Conservation (phyloP, 1,140 invertebrate genomes). For the Protaetia brevitarsis region DNA sequence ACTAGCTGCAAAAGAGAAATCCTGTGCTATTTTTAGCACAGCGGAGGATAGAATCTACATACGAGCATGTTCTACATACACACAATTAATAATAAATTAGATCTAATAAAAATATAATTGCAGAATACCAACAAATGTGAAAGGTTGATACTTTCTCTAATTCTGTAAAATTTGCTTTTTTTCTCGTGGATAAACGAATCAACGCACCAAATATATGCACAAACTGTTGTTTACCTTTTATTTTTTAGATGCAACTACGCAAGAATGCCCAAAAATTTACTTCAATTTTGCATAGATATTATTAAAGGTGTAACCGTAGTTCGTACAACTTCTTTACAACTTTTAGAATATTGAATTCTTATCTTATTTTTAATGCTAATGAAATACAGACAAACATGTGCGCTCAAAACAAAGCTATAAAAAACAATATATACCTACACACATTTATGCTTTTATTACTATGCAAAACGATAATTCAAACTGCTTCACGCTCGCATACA, state of each 20-base stretch:
- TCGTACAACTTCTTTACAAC: too few relatives aligned
- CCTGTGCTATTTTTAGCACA: neutral
- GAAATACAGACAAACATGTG: too few relatives aligned
- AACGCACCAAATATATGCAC: too few relatives aligned
- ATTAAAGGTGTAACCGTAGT: too few relatives aligned
- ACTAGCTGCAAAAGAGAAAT: too few relatives aligned
- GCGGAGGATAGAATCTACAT: neutral
- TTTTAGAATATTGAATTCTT: too few relatives aligned
- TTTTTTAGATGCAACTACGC: too few relatives aligned
- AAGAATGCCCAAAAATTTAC: too few relatives aligned
- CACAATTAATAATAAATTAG: neutral
- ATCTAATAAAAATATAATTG: neutral
- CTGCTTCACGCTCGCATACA: neutral
- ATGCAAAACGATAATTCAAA: neutral
- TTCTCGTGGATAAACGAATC: too few relatives aligned
- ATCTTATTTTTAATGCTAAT: too few relatives aligned
- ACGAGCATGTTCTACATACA: neutral
- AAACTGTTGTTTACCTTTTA: neutral
- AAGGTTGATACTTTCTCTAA: slow-evolving; percentile 22
- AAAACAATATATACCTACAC: neutral
- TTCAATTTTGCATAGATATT: too few relatives aligned
- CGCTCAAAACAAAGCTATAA: neutral
- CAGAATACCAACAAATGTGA: slow-evolving; percentile 10
- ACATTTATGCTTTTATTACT: neutral
- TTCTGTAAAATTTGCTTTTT: too few relatives aligned